Conservation (phyloP, 2,797 vertebrate species). For the Sphenodon punctatus region DNA sequence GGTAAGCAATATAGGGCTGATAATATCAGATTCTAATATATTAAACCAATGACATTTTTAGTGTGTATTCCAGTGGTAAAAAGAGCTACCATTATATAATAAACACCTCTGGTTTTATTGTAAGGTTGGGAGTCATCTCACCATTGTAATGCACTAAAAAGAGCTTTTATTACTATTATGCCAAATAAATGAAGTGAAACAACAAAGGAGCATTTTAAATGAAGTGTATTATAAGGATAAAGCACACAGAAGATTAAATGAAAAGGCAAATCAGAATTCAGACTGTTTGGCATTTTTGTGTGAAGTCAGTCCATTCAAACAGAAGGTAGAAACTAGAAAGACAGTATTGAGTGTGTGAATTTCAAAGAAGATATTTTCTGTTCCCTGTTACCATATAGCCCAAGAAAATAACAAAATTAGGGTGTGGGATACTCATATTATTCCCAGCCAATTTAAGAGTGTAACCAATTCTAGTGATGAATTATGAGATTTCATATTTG, state of each 20-base stretch:
- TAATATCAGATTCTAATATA: constrained; percentile 41
- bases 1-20: constrained; percentile 12
- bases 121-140: constrained; percentile 52
- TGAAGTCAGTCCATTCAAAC: constrained; percentile 11
- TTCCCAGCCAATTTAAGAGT: too few species aligned
- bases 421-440: too few species aligned
- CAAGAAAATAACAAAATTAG: too few species aligned
- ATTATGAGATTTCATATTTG: too few species aligned
- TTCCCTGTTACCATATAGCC: too few species aligned
- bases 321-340: background rate
- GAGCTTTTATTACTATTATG: constrained; percentile 68
- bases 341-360: background rate
- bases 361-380: constrained; percentile 3
- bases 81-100: constrained; percentile 41
- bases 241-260: constrained; percentile 56
- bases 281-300: constrained; percentile 13
- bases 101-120: constrained; percentile 59
- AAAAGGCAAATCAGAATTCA: constrained; percentile 47
- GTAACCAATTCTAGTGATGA: too few species aligned
- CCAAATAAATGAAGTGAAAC: constrained; percentile 70
- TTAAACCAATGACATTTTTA: constrained; percentile 51
- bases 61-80: constrained; percentile 11
- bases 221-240: constrained; percentile 51
- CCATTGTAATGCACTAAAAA: constrained; percentile 48
- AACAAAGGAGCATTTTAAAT: constrained; percentile 63